phyloP scores from a whole-genome alignment of 2,797 vertebrate genomes.

The Rhynchonycteris naso region DNA sequence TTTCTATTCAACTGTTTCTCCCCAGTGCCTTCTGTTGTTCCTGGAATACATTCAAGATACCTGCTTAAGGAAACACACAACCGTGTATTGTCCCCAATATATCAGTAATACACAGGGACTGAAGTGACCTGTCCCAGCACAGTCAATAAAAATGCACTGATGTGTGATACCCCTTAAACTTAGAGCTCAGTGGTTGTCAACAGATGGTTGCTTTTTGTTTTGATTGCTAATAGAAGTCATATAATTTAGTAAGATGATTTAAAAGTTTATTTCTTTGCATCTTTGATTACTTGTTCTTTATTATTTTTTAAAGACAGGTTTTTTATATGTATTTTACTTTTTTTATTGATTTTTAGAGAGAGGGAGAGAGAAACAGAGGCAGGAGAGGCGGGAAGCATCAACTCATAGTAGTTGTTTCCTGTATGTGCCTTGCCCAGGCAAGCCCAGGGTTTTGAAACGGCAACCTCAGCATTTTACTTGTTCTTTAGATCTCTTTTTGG shows the following conservation, averaged over 20 bases:
- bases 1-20: slow-evolving; percentile 36
- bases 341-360: too few species aligned
- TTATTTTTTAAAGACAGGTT: too few species aligned
- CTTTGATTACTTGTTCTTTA: background rate
- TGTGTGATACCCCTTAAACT: background rate
- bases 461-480: background rate
- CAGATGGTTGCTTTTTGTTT: background rate
- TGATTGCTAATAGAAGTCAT: background rate
- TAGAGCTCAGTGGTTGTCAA: background rate
- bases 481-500: background rate
- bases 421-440: too few species aligned
- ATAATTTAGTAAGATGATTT: background rate
- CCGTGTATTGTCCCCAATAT: background rate
- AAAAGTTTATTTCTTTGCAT: background rate
- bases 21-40: background rate
- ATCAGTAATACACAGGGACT: background rate
- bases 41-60: slow-evolving; percentile 46
- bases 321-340: too few species aligned
- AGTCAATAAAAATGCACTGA: background rate
- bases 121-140: background rate
- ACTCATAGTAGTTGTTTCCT: too few species aligned
- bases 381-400: too few species aligned
- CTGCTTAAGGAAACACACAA: background rate
- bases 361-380: too few species aligned
- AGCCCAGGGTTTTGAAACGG: too few species aligned